phyloP scores from a whole-genome alignment of 2,888 invertebrate genomes.

The Crocallis elinguaria region DNA sequence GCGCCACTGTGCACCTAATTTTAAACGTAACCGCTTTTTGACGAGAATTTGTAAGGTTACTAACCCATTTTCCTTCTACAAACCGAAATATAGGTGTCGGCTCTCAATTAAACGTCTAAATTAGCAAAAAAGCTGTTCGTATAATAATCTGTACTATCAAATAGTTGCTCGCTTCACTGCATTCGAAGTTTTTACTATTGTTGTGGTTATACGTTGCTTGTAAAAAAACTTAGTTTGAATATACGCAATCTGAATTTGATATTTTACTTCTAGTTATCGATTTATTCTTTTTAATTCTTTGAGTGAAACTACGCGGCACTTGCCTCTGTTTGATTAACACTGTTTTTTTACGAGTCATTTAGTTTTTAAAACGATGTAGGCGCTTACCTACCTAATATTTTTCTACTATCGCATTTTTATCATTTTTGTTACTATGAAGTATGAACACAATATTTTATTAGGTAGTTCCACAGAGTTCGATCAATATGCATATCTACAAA shows the following conservation, averaged over 20 bases:
- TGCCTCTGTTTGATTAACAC: background rate
- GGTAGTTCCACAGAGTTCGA: no score
- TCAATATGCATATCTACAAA: no score
- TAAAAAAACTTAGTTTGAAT: slow-evolving; percentile 53
- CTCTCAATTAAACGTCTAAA: slow-evolving; percentile 61
- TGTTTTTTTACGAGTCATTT: background rate
- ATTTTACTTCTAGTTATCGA: slow-evolving; percentile 16
- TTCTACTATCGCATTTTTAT: no score
- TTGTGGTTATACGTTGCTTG: slow-evolving; percentile 54
- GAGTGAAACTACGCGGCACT: background rate
- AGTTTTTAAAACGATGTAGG: no score
- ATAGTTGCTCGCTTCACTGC: slow-evolving; percentile 65
- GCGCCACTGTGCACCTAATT: slow-evolving; percentile 44
- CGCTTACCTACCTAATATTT: no score
- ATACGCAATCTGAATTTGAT: slow-evolving; percentile 50
- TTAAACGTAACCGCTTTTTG: slow-evolving; percentile 29
- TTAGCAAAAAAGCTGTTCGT: slow-evolving; percentile 64
- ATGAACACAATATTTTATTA: no score
- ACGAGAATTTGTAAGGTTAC: slow-evolving; percentile 39
- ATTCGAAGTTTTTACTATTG: slow-evolving; percentile 61
- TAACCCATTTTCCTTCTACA: slow-evolving; percentile 38
- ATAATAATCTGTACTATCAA: slow-evolving; percentile 64
- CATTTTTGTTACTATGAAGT: no score
- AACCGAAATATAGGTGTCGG: slow-evolving; percentile 44
- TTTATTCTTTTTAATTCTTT: slow-evolving; percentile 10